phyloP scores from a whole-genome alignment of 2,113 vertebrate genomes.

The Microcebus ravelobensis region DNA sequence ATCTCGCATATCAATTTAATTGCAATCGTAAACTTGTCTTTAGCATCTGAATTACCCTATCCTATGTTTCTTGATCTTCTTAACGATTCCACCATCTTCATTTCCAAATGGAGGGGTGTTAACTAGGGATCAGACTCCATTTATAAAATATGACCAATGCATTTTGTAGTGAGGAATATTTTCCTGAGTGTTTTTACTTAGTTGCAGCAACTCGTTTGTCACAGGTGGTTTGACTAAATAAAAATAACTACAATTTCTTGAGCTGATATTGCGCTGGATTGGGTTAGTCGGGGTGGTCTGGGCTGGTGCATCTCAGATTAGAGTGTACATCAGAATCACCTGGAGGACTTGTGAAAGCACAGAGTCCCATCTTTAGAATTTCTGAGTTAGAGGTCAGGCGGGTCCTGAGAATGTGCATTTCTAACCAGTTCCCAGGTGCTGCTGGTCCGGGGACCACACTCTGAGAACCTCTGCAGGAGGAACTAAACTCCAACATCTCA shows the following conservation, averaged over 20 bases:
- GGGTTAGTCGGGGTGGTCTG: neutral
- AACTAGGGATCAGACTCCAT: neutral
- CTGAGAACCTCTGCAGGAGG: neutral
- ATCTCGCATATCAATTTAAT: constrained; percentile 44
- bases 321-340: neutral
- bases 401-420: neutral
- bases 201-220: neutral
- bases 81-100: neutral
- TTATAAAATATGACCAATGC: neutral
- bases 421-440: neutral
- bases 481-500: neutral
- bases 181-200: neutral
- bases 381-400: neutral
- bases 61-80: neutral
- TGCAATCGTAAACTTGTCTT: constrained; percentile 19
- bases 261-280: neutral
- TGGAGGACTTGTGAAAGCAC: neutral
- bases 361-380: neutral
- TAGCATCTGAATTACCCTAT: neutral
- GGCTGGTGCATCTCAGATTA: neutral
- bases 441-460: neutral
- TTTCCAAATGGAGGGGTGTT: neutral
- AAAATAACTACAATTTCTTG: neutral
- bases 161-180: neutral
- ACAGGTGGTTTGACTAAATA: neutral